Evolutionary conservation across 2,113 vertebrate genomes (phyloP).

Genomic region (Bufo gargarizans): DNA sequence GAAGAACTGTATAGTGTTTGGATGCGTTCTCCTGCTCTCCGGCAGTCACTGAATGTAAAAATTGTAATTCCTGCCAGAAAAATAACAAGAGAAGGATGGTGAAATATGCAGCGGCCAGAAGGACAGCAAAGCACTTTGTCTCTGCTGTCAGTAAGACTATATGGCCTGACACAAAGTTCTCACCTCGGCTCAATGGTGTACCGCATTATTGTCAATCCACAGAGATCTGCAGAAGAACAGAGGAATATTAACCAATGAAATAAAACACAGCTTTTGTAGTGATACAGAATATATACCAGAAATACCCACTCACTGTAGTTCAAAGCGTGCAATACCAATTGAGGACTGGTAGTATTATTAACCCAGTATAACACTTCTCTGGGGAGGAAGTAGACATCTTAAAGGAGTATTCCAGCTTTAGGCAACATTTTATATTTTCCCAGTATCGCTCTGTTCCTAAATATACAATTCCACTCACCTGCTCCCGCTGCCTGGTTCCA

Average conservation of each 20-base stretch:
- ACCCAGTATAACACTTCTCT: too few relatives aligned
- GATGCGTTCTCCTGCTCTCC: background rate
- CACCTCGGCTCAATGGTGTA: background rate
- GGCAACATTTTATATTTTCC: too few relatives aligned
- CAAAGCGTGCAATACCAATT: background rate
- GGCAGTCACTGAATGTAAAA: background rate
- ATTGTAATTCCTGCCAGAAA: background rate
- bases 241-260: background rate
- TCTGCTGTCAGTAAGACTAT: background rate
- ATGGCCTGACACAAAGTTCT: background rate
- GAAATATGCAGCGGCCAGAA: constrained; percentile 7
- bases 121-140: background rate
- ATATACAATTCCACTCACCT: too few relatives aligned
- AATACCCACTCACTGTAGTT: background rate
- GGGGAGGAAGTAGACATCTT: too few relatives aligned
- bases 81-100: background rate
- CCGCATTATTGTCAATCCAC: background rate
- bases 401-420: too few relatives aligned
- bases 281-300: background rate
- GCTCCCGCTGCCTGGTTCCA: too few relatives aligned
- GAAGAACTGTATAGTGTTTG: background rate
- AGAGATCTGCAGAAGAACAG: background rate
- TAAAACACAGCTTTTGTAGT: background rate
- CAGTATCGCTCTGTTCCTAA: too few relatives aligned
- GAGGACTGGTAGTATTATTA: too few relatives aligned